Evolutionary conservation across 1,140 invertebrate genomes (phyloP), one percentile per base, ranked within the genome.

Genomic region (Ectropis grisescens): DNA sequence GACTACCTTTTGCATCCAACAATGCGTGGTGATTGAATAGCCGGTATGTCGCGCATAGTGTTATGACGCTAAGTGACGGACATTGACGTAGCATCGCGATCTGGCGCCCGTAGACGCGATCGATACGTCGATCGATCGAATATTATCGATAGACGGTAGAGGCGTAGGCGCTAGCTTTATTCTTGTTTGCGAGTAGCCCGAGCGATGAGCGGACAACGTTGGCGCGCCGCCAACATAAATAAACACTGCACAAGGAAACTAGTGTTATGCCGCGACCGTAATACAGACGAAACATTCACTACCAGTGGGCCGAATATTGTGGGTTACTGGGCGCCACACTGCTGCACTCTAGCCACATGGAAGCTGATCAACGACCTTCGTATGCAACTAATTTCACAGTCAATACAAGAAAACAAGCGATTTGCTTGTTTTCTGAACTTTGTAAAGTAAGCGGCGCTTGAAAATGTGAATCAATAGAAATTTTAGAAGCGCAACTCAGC

Each of bases 191-290:
- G 42, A 34, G 50, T 53, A 49, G 43, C 37, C 43, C 41, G 39
- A 59, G 47, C 56, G 64, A 59, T 60, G 61, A 53, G 44, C 69
- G 66, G 65, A 79, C 68, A 70, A 65, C 65, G 60, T 58, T 80
- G 75, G 75, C 75, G 28, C 11, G 19, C 15, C 9, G 68, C 75
- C 75, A 80, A 80, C 49, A 66, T 71, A 78, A 80, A 75, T 67
- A 80, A 80, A 80, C 66, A 75, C 70, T 76, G 68, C 72, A 76
- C 72, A 80, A 75, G 71, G 75, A 72, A 80, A 74, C 74, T 79
- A 76, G 71, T 79, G 71, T 75, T 75, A 70, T 68, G 69, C 74
- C 74, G 71, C 74, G 75, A 75, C 75, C 71, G 75, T 76, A 66
- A 62, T 72, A 71, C 66, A 76, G 70, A 80, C 75, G 68, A 65